phyloP scores from a whole-genome alignment of 2,113 vertebrate genomes.

The Phodopus roborovskii region DNA sequence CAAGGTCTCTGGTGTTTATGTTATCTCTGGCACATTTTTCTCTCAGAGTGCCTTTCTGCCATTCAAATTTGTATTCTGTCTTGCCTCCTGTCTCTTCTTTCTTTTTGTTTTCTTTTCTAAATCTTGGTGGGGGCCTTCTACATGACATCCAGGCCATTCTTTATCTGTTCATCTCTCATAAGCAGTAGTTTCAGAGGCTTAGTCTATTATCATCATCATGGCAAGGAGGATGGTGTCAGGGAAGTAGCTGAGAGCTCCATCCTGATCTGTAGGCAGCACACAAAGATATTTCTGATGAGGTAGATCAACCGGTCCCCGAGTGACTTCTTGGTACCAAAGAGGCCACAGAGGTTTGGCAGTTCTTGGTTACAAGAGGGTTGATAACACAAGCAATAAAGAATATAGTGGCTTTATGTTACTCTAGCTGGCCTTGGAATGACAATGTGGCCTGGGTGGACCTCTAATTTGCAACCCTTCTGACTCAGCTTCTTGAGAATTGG shows the following conservation, averaged over 20 bases:
- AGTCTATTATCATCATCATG: not conserved
- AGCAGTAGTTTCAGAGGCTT: conserved; percentile 83
- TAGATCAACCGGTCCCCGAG: not conserved
- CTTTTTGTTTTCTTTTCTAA: conserved; percentile 89
- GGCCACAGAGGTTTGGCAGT: not conserved
- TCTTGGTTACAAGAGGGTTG: not conserved
- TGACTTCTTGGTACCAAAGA: not conserved
- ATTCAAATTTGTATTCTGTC: conserved; percentile 98
- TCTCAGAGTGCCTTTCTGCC: conserved; percentile 96
- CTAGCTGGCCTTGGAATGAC: not conserved
- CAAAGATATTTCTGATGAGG: not conserved
- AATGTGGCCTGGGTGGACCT: not conserved
- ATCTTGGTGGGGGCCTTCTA: conserved; percentile 98
- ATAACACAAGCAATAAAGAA: not conserved
- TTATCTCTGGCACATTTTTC: conserved; percentile 99
- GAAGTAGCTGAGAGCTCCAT: not conserved
- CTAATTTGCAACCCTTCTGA: not conserved
- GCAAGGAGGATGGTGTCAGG: not conserved
- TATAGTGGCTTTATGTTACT: not conserved
- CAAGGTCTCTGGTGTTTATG: conserved; percentile 99
- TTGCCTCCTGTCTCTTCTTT: conserved; percentile 97
- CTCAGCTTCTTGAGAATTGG: not conserved
- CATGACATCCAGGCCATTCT: conserved; percentile 99
- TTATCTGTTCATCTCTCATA: conserved; percentile 98
- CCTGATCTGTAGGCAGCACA: not conserved